phyloP scores from a whole-genome alignment of 2,113 vertebrate species.

The Pterophyllum scalare region DNA sequence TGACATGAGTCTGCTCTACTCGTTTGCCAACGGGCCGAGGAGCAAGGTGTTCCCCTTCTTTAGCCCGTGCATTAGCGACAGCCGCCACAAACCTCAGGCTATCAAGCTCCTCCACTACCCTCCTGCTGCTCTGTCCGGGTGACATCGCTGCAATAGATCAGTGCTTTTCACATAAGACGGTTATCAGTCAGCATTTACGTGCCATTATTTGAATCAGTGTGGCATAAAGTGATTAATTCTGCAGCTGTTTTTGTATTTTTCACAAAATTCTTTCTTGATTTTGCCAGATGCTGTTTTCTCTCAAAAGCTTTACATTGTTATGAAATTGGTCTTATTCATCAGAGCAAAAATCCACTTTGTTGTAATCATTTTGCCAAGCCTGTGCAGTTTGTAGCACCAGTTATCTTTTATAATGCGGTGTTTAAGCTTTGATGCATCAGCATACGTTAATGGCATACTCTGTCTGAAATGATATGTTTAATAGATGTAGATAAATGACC shows the following conservation, averaged over 20 bases:
- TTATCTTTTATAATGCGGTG: neutral
- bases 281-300: neutral
- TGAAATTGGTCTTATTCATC: neutral
- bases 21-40: slow-evolving; percentile 77
- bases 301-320: neutral
- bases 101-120: slow-evolving; percentile 83
- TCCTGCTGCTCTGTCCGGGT: slow-evolving; percentile 43
- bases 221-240: neutral
- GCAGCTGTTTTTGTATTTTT: neutral
- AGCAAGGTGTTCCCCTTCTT: slow-evolving; percentile 85
- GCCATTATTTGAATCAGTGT: neutral
- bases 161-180: slow-evolving; percentile 13
- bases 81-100: slow-evolving; percentile 74
- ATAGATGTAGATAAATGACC: neutral
- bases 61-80: slow-evolving; percentile 85
- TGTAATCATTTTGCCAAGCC: neutral
- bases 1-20: slow-evolving; percentile 85
- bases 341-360: neutral
- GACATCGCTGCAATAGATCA: neutral
- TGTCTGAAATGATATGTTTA: neutral
- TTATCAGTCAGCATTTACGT: neutral
- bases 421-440: neutral
- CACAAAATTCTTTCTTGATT: neutral
- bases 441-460: neutral
- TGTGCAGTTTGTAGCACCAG: neutral